A percentile compares a stretch with the other conserved stretches of the same genome.
These are phyloP conservation scores for Machimus rusticus DNA, from an alignment of 2,888 invertebrate genomes.

Conservation along the genomic window DNA sequence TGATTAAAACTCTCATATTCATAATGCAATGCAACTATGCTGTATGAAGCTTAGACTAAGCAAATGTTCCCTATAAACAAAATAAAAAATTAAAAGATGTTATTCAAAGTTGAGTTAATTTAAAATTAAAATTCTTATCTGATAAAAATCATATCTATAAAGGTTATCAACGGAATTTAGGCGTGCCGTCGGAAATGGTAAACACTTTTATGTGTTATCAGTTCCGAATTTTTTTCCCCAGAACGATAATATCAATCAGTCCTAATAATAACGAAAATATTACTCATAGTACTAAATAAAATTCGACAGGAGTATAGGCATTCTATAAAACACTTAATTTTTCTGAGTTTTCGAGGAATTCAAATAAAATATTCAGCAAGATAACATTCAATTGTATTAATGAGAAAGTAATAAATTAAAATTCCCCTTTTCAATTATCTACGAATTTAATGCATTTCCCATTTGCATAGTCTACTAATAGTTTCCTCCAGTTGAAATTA, in stretches of 20 bases:
- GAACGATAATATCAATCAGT: not conserved
- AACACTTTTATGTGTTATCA: not conserved
- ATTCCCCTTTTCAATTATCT: too few relatives aligned
- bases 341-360: not conserved
- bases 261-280: not conserved
- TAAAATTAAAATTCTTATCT: not conserved
- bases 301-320: not conserved
- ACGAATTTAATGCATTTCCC: too few relatives aligned
- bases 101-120: too few relatives aligned
- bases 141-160: not conserved
- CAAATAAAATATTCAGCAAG: not conserved
- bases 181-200: not conserved
- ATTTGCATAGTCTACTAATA: too few relatives aligned
- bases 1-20: too few relatives aligned
- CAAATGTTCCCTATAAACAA: too few relatives aligned
- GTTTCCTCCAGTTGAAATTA: too few relatives aligned
- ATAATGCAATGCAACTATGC: too few relatives aligned
- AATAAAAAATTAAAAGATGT: too few relatives aligned
- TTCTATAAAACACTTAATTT: not conserved
- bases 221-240: not conserved
- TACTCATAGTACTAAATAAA: not conserved
- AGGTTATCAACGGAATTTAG: not conserved
- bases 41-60: too few relatives aligned
- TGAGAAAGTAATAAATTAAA: too few relatives aligned
- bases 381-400: too few relatives aligned